These are phyloP conservation scores for Bombus impatiens DNA, from an alignment of 1,140 invertebrate genomes.

Conservation along the genomic window DNA sequence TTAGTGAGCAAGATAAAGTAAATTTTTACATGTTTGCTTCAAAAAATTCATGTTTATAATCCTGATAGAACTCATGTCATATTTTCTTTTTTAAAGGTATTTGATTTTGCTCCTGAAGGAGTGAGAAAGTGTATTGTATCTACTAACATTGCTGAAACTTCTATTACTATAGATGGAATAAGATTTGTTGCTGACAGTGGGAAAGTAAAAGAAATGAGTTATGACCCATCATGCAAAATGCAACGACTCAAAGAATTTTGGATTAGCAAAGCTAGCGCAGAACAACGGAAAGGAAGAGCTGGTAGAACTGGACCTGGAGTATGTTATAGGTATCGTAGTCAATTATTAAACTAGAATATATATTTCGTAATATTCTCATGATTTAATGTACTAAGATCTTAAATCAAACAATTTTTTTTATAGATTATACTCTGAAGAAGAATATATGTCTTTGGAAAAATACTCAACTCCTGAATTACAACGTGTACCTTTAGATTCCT, in stretches of 20 bases:
- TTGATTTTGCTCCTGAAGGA: conserved; percentile 97
- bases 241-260: conserved; percentile 96
- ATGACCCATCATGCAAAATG: conserved; percentile 94
- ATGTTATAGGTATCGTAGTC: conserved; percentile 82
- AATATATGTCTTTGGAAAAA: conserved; percentile 90
- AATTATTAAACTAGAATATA: conserved; percentile 23
- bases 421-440: conserved; percentile 94
- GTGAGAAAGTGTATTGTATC: conserved; percentile 98
- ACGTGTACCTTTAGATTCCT: conserved; percentile 94
- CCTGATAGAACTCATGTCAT: conserved; percentile 11
- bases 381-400: conserved; percentile 56
- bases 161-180: conserved; percentile 99
- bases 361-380: background rate
- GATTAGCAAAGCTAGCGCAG: conserved; percentile 98
- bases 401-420: conserved; percentile 76
- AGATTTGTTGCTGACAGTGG: conserved; percentile 98
- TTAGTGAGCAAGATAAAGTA: conserved; percentile 98
- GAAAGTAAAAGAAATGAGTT: conserved; percentile 99
- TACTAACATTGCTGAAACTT: conserved; percentile 99
- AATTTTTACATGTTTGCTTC: conserved; percentile 29
- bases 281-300: conserved; percentile 97
- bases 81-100: conserved; percentile 86
- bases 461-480: conserved; percentile 96
- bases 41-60: conserved; percentile 1
- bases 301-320: conserved; percentile 88